Percentiles rank a stretch among this genome's conserved stretches.
These are phyloP conservation scores for Hydractinia echinata DNA, from an alignment of 30 jellyfish, hydroid and myxozoan genomes.

Conservation along the genomic window DNA sequence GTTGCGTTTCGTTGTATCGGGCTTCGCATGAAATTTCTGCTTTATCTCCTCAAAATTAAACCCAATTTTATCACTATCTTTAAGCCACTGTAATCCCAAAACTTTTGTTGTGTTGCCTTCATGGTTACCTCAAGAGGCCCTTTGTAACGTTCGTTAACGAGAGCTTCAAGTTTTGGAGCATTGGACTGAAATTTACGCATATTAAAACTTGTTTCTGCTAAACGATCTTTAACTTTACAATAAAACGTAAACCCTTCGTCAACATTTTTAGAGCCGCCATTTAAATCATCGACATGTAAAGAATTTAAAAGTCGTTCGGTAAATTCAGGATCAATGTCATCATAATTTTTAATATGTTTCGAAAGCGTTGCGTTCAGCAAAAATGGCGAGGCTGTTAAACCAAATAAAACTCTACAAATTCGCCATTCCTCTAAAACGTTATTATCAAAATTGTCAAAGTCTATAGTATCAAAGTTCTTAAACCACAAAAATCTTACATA, in stretches of 20 bases:
- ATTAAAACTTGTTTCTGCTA: too few relatives aligned
- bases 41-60: not conserved
- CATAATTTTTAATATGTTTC: not conserved
- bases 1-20: conserved; percentile 3
- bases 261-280: too few relatives aligned
- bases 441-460: not conserved
- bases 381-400: conserved; percentile 25
- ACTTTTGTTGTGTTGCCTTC: not conserved
- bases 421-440: not conserved
- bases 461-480: not conserved
- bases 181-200: not conserved
- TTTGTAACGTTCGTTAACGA: not conserved
- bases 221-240: too few relatives aligned
- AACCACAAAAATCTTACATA: not conserved
- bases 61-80: not conserved
- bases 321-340: not conserved
- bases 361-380: conserved; percentile 3
- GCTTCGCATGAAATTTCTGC: not conserved
- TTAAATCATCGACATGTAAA: not conserved
- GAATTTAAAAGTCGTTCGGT: not conserved
- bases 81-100: not conserved
- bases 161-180: not conserved
- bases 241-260: too few relatives aligned
- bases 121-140: not conserved
- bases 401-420: conserved; percentile 2